Evolutionary conservation across 2,888 invertebrate species (phyloP).

Genomic region (Axea sp.): DNA sequence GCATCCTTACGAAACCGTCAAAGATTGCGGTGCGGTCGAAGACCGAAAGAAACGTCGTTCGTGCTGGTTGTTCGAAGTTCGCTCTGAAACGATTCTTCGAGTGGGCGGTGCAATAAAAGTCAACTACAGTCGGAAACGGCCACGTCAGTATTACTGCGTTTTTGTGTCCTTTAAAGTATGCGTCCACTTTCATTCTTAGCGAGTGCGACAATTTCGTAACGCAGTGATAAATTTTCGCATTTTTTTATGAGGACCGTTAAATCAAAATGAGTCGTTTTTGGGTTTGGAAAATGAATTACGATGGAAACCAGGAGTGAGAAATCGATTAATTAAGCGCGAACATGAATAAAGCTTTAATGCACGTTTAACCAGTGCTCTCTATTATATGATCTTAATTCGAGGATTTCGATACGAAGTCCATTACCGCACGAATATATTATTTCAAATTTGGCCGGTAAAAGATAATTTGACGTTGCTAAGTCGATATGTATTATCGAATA

Average conservation of each 20-base stretch:
- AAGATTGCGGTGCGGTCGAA: background rate
- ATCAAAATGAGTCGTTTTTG: no score
- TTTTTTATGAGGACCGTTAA: no score
- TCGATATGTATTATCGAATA: slow-evolving; percentile 20
- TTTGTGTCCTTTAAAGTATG: slow-evolving; percentile 21
- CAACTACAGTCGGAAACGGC: background rate
- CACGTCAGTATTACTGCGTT: background rate
- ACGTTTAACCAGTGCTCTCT: slow-evolving; percentile 2
- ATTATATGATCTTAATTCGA: slow-evolving; percentile 14
- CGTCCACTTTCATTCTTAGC: background rate
- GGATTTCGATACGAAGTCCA: slow-evolving; percentile 9
- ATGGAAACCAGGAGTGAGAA: background rate
- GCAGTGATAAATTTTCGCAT: no score
- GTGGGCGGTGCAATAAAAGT: no score
- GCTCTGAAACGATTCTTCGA: no score
- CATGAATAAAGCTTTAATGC: slow-evolving; percentile 3
- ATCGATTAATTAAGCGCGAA: slow-evolving; percentile 12
- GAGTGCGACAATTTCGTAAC: background rate
- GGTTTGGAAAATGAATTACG: no score
- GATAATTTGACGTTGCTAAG: slow-evolving; percentile 17
- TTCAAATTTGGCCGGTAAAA: slow-evolving; percentile 5
- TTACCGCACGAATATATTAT: slow-evolving; percentile 19
- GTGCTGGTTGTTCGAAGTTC: slow-evolving; percentile 13
- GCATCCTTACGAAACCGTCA: slow-evolving; percentile 18
- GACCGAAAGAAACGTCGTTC: slow-evolving; percentile 40